Base-by-base conservation (phyloP, 2,888 invertebrate genomes). In the Stegophylla sp. region DNA sequence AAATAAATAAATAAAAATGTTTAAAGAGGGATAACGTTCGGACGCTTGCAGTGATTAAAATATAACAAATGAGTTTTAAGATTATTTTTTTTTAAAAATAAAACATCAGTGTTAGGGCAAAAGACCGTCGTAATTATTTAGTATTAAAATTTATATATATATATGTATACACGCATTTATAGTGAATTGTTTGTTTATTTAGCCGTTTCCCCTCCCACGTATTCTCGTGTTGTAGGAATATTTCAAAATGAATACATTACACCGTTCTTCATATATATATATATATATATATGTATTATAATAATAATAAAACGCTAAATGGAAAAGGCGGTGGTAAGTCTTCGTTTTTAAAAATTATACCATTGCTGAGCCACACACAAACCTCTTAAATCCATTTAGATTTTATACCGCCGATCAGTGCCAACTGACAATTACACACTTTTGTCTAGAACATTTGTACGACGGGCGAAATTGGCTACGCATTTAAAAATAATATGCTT, bases 401-500 rank as follows among this genome's bases (percentile, higher is more conserved):
- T 48, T 73, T 73, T 45, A 43, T 53, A 76, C 53, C 53, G 5
- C 7, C 41, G 64, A 66, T 53, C 26, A n/a, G 28, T 75, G 74
- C 74, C 74, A 75, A 75, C 63, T 64, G 74, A 75, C 63, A 75
- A 66, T 76, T 53, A 76, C 66, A 76, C 66, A 41, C 17, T 56
- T 66, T 76, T n/a, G 26, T 23, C 23, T 74, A 63, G 53, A 76
- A 76, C 66, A 56, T 76, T 20, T 26, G 41, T 66, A 76, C 72
- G 20, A 43, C 53, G 64, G 43, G 53, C 26, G 13, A 66, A 41
- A 76, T 63, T 76, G 64, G 43, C 53, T 76, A n/a, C 53, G 66
- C 12, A 53, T 66, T 66, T 53, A 66, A 76, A 64, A 76, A 75
- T 63, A 75, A 75, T n/a, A n/a, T n/a, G 28, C 48, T 28, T 51